These are phyloP conservation scores for Montipora capitata DNA, from an alignment of 92 coral and sea anemone genomes.

Conservation along the genomic window DNA sequence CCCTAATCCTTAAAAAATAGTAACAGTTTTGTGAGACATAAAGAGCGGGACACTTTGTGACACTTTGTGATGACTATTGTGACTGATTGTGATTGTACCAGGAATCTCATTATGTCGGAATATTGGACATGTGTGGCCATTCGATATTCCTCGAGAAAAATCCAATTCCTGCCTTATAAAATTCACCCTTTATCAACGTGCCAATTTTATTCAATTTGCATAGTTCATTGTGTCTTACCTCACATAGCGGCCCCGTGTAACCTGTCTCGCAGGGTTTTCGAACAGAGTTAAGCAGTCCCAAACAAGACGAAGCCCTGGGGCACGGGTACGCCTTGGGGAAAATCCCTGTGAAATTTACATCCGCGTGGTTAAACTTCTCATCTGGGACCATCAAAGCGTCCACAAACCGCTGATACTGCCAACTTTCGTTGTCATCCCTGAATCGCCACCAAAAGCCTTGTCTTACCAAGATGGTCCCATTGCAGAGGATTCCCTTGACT, in stretches of 20 bases:
- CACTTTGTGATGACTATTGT: neutral
- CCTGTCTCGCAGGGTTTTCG: slow-evolving; percentile 84
- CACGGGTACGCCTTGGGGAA: slow-evolving; percentile 88
- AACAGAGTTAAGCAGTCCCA: slow-evolving; percentile 82
- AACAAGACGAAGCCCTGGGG: slow-evolving; percentile 85
- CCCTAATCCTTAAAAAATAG: neutral
- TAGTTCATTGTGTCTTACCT: slow-evolving; percentile 49
- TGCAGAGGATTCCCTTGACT: slow-evolving; percentile 73
- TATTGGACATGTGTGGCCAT: too few relatives aligned
- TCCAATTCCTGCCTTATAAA: too few relatives aligned
- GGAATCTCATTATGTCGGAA: too few relatives aligned
- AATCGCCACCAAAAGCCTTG: slow-evolving; percentile 92
- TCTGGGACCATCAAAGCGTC: slow-evolving; percentile 78
- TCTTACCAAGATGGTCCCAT: slow-evolving; percentile 77
- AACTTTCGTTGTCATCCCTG: slow-evolving; percentile 75
- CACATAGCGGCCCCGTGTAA: slow-evolving; percentile 86
- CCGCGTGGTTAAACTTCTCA: slow-evolving; percentile 69
- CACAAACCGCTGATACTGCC: slow-evolving; percentile 81
- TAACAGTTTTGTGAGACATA: neutral
- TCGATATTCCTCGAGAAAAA: too few relatives aligned
- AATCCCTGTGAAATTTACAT: slow-evolving; percentile 68
- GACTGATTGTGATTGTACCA: neutral
- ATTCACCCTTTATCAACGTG: too few relatives aligned
- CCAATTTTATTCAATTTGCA: too few relatives aligned
- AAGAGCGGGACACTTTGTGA: neutral